Evolutionary conservation across 2,113 vertebrate genomes (phyloP), one percentile per base, ranked within the genome.

Genomic region (Paradisaea rubra): DNA sequence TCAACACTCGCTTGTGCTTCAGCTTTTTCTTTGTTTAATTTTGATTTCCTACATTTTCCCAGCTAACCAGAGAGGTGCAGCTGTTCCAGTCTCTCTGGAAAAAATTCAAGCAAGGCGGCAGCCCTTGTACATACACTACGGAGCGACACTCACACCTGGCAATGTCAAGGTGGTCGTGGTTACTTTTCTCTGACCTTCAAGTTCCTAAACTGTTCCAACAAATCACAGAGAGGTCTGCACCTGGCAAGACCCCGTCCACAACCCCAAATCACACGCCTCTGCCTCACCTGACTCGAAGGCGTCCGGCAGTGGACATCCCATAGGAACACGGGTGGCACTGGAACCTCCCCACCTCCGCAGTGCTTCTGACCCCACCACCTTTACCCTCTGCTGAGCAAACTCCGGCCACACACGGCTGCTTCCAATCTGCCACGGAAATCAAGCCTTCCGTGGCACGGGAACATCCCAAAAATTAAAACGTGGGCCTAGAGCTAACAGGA

Each of bases 11-110:
- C 41, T 41, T 10, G 33, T 6, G 13, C 59, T 89, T 59, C 89
- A 87, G 87, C 35, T 74, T 74, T 78, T 81, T 35, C 89, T 92
- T 86, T 90, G 94, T 95, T 85, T 47, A 33, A 68, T 68, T 56
- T 33, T 22, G 42, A 50, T 45, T 65, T 72, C 53, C 47, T 39
- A 68, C 63, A 28, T 37, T 72, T 57, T 18, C 68, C 28, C 68
- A 54, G 30, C 41, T 57, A 70, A 70, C 42, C 77, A 33, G 73
- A 50, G 64, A 37, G 15, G 6, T 81, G 89, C 91, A 95, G 84
- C 91, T 91, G 77, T 53, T 89, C 59, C 69, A 64, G 39, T 22
- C 54, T 44, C 57, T 63, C 49, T 6, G 35, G 57, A 49, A 56
- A 47, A 50, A 45, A 19, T 0, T 15, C 25, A 31, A 11, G 73